Conservation (phyloP, 1,140 invertebrate genomes). For the Stegodyphus dumicola region DNA sequence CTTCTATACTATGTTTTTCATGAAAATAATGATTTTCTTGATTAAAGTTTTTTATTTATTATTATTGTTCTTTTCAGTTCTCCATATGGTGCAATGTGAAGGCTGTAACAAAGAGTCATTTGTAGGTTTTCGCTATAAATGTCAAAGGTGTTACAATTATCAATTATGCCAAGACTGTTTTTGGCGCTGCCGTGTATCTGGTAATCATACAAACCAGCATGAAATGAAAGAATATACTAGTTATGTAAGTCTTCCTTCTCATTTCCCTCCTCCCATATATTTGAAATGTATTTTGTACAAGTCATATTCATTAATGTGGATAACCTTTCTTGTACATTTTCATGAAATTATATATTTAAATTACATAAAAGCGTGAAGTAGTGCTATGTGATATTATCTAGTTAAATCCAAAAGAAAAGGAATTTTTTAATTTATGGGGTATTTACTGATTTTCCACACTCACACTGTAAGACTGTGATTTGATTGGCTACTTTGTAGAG, state of each 20-base stretch:
- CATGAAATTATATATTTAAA: too few relatives aligned
- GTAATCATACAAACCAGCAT: conserved; percentile 65
- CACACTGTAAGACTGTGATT: too few relatives aligned
- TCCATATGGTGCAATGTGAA: conserved; percentile 71
- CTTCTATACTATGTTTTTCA: background rate
- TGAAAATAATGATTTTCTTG: background rate
- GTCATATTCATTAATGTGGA: too few relatives aligned
- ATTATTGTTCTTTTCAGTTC: conserved; percentile 62
- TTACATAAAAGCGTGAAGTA: too few relatives aligned
- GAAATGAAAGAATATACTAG: conserved; percentile 61
- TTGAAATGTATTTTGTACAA: too few relatives aligned
- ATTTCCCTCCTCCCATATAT: too few relatives aligned
- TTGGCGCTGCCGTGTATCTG: conserved; percentile 92
- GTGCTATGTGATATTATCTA: too few relatives aligned
- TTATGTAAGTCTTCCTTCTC: conserved; percentile 32
- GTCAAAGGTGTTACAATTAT: conserved; percentile 96
- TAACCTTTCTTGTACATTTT: too few relatives aligned
- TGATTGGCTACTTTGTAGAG: too few relatives aligned
- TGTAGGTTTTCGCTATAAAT: conserved; percentile 95
- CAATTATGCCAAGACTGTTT: conserved; percentile 99
- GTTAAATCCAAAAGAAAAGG: too few relatives aligned
- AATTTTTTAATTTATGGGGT: too few relatives aligned
- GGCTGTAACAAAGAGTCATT: conserved; percentile 84
- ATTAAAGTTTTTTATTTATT: background rate
- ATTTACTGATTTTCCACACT: too few relatives aligned